These are phyloP conservation scores for Solen grandis DNA, from an alignment of 1,140 invertebrate species.

Conservation along the genomic window DNA sequence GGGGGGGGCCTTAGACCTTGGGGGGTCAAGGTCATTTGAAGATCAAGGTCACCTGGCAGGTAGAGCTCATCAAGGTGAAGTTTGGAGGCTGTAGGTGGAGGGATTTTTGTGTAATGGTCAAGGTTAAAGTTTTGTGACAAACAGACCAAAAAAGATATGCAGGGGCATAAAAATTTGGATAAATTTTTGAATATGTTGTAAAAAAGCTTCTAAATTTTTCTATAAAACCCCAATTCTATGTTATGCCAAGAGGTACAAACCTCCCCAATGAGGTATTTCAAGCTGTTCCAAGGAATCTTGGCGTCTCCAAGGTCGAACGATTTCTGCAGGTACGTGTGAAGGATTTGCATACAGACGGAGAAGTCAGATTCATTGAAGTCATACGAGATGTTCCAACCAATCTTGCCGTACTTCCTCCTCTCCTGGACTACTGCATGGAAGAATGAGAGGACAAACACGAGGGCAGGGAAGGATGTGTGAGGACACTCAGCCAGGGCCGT, in stretches of 20 bases:
- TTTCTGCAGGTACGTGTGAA: conserved; percentile 91
- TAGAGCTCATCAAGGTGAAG: no score
- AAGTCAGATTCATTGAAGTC: conserved; percentile 97
- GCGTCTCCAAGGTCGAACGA: conserved; percentile 84
- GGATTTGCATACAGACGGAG: conserved; percentile 90
- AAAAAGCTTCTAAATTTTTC: no score
- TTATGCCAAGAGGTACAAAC: conserved; percentile 83
- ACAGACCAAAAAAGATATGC: no score
- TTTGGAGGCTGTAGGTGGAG: no score
- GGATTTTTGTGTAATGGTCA: no score
- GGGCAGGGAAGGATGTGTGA: conserved; percentile 88
- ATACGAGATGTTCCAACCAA: conserved; percentile 96
- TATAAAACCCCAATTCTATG: no score
- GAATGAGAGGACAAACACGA: conserved; percentile 93
- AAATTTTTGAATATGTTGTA: no score
- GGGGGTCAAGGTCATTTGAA: no score
- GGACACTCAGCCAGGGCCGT: conserved; percentile 87
- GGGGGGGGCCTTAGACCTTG: no score
- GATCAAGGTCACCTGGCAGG: no score
- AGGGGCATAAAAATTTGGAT: no score
- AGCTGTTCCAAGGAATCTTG: conserved; percentile 91
- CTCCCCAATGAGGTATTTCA: conserved; percentile 95
- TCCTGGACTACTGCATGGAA: conserved; percentile 95
- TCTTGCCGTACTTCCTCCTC: conserved; percentile 94
- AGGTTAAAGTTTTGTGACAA: no score